Conservation (phyloP, 2,888 invertebrate genomes). For the Bombylius major region DNA sequence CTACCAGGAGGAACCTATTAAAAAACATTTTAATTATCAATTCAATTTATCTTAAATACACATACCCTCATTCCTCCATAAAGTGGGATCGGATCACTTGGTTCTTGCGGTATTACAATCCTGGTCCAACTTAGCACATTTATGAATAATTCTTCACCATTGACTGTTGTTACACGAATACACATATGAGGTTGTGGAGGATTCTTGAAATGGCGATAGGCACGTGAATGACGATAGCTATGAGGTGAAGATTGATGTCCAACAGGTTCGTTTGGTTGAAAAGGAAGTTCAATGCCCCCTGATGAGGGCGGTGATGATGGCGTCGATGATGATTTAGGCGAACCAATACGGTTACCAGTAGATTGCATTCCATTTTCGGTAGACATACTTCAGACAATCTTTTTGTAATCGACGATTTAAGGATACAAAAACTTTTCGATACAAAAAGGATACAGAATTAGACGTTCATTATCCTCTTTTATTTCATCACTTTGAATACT, state of each 20-base stretch:
- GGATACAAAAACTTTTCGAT: too few relatives aligned
- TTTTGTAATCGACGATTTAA: neutral
- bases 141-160: constrained; percentile 43
- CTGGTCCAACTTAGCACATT: constrained; percentile 64
- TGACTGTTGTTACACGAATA: constrained; percentile 44
- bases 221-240: constrained; percentile 45
- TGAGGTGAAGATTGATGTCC: constrained; percentile 38
- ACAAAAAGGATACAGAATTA: neutral
- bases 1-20: constrained; percentile 46
- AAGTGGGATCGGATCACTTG: constrained; percentile 53
- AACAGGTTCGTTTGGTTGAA: constrained; percentile 4
- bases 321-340: neutral
- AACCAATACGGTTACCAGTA: neutral
- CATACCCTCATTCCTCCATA: constrained; percentile 60
- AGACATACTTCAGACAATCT: constrained; percentile 2
- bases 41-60: constrained; percentile 4
- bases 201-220: constrained; percentile 56
- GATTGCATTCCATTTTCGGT: neutral
- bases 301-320: constrained; percentile 4
- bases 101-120: constrained; percentile 52
- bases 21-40: neutral
- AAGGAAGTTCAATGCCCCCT: constrained; percentile 2
- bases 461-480: neutral
- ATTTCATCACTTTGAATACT: neutral
- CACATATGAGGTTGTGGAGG: constrained; percentile 69